A percentile compares a stretch with the other conserved stretches of the same genome.
Conservation (phyloP, 1,140 invertebrate genomes). For the Parapsyche elsis region DNA sequence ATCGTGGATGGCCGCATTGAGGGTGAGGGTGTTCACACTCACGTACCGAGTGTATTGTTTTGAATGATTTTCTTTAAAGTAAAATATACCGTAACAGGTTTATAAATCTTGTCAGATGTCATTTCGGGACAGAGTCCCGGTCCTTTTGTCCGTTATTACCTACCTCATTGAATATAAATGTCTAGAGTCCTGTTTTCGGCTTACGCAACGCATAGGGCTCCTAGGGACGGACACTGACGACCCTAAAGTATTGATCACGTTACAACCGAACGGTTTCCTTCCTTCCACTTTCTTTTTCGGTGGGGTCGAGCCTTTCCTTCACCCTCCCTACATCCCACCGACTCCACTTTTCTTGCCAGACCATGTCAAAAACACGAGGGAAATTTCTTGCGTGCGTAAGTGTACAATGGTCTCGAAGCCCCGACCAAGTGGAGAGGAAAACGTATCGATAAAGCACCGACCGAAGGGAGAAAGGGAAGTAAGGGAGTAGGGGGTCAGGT, state of each 20-base stretch:
- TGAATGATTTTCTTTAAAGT: too few species aligned
- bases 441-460: conserved; percentile 19
- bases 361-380: conserved; percentile 52
- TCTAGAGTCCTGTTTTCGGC: conserved; percentile 18
- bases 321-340: not conserved
- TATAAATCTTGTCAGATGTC: conserved; percentile 45
- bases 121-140: conserved; percentile 47
- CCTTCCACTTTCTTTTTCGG: conserved; percentile 27
- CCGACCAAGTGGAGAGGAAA: conserved; percentile 19
- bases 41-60: too few species aligned
- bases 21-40: too few species aligned
- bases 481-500: not conserved
- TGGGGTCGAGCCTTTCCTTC: not conserved
- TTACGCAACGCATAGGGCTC: conserved; percentile 27
- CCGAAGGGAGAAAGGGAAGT: not conserved
- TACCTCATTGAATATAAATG: conserved; percentile 41
- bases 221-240: conserved; percentile 25
- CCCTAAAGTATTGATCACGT: conserved; percentile 39
- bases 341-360: conserved; percentile 32
- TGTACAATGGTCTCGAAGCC: conserved; percentile 39
- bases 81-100: too few species aligned
- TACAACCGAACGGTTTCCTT: conserved; percentile 46
- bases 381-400: conserved; percentile 54
- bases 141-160: conserved; percentile 45
- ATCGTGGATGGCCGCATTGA: too few species aligned